Conservation (phyloP, 2,888 invertebrate species). For the Drosophila fulvimacula region DNA sequence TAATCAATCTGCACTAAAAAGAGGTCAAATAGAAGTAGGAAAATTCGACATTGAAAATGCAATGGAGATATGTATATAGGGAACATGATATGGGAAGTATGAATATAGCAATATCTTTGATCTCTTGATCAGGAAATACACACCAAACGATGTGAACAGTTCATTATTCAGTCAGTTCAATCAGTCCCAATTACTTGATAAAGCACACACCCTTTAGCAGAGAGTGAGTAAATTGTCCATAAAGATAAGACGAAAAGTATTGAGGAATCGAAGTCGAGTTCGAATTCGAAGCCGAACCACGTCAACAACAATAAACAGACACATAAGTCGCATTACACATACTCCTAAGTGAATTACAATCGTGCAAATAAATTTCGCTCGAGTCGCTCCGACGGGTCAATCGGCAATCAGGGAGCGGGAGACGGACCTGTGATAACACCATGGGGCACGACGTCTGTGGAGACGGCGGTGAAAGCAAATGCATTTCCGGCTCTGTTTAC, state of each 20-base stretch:
- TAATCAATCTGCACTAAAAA: conserved; percentile 28
- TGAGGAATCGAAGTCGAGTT: neutral
- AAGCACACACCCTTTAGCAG: conserved; percentile 33
- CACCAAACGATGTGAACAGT: neutral
- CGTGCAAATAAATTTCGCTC: conserved; percentile 45
- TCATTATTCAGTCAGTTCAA: neutral
- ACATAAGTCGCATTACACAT: conserved; percentile 37
- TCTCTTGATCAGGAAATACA: neutral
- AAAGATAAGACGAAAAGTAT: conserved; percentile 38
- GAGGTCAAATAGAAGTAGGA: neutral
- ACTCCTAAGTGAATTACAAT: conserved; percentile 37
- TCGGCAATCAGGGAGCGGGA: conserved; percentile 27
- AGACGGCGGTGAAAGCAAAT: conserved; percentile 71
- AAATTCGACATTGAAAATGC: neutral
- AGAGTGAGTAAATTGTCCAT: conserved; percentile 31
- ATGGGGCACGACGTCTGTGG: conserved; percentile 11
- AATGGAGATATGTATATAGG: neutral
- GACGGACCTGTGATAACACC: conserved; percentile 43
- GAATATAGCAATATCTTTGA: neutral
- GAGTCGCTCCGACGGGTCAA: conserved; percentile 24
- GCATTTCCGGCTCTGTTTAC: conserved; percentile 77
- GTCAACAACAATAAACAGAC: conserved; percentile 16
- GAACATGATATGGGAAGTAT: neutral
- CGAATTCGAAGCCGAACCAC: conserved; percentile 12
- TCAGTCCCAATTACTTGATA: neutral